These are phyloP conservation scores for Heliconius charithonia DNA, from an alignment of 2,888 invertebrate species.

Conservation along the genomic window DNA sequence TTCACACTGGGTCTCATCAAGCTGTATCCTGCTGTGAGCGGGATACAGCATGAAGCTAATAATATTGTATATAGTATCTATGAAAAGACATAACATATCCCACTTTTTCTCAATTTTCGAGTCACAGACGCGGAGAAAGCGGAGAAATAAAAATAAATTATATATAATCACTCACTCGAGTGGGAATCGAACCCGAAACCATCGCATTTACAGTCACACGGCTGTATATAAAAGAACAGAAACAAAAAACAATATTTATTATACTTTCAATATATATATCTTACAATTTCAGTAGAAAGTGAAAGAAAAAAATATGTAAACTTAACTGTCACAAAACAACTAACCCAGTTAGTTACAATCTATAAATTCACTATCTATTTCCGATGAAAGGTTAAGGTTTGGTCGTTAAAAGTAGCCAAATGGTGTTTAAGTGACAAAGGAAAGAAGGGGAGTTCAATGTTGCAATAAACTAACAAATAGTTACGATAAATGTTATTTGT, in stretches of 20 bases:
- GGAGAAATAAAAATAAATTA: no score
- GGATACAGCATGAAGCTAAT: no score
- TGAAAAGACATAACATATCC: no score
- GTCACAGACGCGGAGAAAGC: no score
- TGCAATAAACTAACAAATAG: slow-evolving; percentile 10
- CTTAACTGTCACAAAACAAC: background rate
- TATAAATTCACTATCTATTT: slow-evolving; percentile 18
- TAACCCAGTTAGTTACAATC: slow-evolving; percentile 12
- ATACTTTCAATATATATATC: no score
- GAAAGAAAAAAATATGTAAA: background rate
- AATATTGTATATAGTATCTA: no score
- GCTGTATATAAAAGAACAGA: background rate
- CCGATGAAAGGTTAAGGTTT: slow-evolving; percentile 18
- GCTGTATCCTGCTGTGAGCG: no score
- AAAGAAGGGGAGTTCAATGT: slow-evolving; percentile 8
- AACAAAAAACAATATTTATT: background rate
- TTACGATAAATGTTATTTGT: background rate
- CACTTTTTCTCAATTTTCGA: no score
- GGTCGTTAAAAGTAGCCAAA: slow-evolving; percentile 20
- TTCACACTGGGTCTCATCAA: no score
- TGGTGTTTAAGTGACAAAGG: slow-evolving; percentile 10
- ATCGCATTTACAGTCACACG: no score
- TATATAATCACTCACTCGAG: no score
- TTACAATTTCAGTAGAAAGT: background rate
- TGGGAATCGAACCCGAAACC: background rate